phyloP scores from a whole-genome alignment of 2,797 vertebrate species.

The Periparus ater region DNA sequence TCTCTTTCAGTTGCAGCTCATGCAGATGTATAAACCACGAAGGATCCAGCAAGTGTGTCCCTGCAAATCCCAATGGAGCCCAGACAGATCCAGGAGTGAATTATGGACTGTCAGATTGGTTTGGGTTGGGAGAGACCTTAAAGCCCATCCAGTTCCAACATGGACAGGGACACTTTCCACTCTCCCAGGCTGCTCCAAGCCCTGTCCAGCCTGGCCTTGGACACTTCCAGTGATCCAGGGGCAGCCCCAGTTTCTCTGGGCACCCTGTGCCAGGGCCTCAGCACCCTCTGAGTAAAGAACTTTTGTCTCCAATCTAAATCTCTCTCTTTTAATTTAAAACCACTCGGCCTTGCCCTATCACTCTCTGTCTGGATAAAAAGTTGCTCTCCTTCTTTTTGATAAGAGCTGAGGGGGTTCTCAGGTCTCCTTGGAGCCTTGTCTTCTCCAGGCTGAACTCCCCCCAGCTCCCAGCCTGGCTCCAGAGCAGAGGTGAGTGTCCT shows the following conservation, averaged over 20 bases:
- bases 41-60: accelerated
- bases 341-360: accelerated
- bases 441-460: background rate
- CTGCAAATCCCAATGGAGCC: background rate
- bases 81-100: background rate
- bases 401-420: background rate
- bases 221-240: background rate
- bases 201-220: accelerated
- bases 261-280: accelerated
- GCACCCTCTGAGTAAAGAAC: background rate
- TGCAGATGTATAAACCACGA: background rate
- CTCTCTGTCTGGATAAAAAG: background rate
- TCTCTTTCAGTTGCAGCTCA: background rate
- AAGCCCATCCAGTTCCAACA: background rate
- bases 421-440: background rate
- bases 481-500: background rate
- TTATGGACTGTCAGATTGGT: background rate
- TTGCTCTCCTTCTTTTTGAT: background rate
- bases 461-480: background rate
- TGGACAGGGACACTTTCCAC: background rate
- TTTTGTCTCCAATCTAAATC: background rate
- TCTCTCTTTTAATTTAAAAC: background rate
- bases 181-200: background rate
- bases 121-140: background rate
- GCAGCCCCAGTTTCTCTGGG: background rate